Evolutionary conservation across 2,797 vertebrate genomes (phyloP), one percentile per base, ranked within the genome.

Genomic region (Bufotes viridis): DNA sequence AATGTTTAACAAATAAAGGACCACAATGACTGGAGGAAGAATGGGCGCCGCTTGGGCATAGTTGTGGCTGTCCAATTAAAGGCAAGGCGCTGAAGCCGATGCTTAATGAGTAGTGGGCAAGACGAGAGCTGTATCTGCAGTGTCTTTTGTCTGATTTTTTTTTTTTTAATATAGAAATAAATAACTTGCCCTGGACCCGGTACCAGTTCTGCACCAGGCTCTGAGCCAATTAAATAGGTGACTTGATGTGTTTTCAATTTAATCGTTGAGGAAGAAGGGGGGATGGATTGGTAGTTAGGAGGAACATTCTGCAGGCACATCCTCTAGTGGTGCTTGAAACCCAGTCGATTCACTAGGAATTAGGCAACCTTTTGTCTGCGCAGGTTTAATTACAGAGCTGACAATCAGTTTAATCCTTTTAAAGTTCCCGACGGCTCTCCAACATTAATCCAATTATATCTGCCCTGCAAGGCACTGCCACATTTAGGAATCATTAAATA

Each of bases 371-470:
- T 57, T 82, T 94, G 93, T 94, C 94, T 95, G 92, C 91, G 91
- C 95, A 94, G 95, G 95, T 97, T 98, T 98, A 99, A 99, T 98
- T 98, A 98, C 94, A 94, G 96, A 97, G 97, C 96, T 97, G 97
- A 97, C 94, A 94, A 97, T 95, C 96, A 94, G 94, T 96, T 96
- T 98, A 98, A 99, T 98, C 97, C 98, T 96, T 96, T 97, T 97
- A 98, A 97, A 98, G 97, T 95, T 93, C 92, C 78, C 88, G 91
- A 94, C 95, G 95, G 94, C 91, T 95, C 96, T 97, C 94, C 93
- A 95, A 92, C 91, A 90, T 95, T 98, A 99, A 99, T 99, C 97
- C 97, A 99, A 99, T 99, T 99, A 98, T 94, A 98, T 96, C 96
- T 97, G 96, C 96, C 95, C 97, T 92, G 95, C 94, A 95, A 96